These are phyloP conservation scores for Leptopilina myrica DNA, from an alignment of 2,888 invertebrate genomes.

Conservation along the genomic window DNA sequence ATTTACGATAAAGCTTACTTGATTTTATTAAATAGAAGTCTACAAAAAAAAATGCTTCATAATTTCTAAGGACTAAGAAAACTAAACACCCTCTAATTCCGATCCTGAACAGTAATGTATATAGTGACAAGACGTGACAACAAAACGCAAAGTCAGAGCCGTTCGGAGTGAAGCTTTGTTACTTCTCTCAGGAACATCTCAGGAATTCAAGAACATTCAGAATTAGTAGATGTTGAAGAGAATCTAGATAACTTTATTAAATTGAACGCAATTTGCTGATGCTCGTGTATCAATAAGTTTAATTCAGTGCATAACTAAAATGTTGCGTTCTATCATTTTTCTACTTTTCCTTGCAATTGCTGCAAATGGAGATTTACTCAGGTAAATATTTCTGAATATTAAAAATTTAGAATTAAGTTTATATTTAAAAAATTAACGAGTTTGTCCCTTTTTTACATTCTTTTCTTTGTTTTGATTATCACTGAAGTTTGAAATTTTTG, in stretches of 20 bases:
- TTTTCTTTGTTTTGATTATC: too few species aligned
- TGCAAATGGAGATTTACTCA: slow-evolving; percentile 57
- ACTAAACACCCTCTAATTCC: slow-evolving; percentile 1
- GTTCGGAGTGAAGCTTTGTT: neutral
- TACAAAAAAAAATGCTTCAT: neutral
- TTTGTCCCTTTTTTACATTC: too few species aligned
- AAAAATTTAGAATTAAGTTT: too few species aligned
- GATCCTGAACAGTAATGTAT: neutral
- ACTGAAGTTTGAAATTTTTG: too few species aligned
- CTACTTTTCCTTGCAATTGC: slow-evolving; percentile 54
- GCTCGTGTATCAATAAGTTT: slow-evolving; percentile 3
- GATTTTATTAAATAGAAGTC: neutral
- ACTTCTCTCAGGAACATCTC: neutral
- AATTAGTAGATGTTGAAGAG: neutral
- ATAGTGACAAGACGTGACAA: neutral
- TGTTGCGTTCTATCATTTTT: slow-evolving; percentile 59
- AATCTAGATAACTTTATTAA: neutral
- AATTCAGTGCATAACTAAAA: slow-evolving; percentile 43
- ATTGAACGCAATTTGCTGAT: slow-evolving; percentile 11
- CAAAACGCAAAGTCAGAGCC: slow-evolving; percentile 7
- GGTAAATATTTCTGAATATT: slow-evolving; percentile 48
- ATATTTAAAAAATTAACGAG: too few species aligned
- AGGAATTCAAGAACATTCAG: slow-evolving; percentile 6
- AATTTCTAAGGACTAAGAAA: neutral
- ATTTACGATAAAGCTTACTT: too few species aligned